A percentile compares a stretch with the other conserved stretches of the same genome.
These are phyloP conservation scores for Quiscalus mexicanus DNA, from an alignment of 2,113 vertebrate species.

Conservation along the genomic window DNA sequence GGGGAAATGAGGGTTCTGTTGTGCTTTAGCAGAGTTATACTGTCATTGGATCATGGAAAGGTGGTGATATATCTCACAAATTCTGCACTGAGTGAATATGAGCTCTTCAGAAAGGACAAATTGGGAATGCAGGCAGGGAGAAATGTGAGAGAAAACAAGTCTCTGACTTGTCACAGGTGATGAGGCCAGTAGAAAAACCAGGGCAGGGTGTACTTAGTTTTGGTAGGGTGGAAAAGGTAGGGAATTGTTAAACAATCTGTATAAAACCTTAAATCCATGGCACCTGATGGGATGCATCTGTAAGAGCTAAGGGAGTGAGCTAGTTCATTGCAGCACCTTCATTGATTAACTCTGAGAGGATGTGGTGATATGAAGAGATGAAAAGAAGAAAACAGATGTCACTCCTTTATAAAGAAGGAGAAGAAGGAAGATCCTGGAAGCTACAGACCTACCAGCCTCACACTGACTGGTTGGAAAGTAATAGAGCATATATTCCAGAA, in stretches of 20 bases:
- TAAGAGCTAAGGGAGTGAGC: background rate
- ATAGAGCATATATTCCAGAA: background rate
- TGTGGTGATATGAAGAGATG: background rate
- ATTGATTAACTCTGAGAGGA: background rate
- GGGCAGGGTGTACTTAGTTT: background rate
- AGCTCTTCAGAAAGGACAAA: background rate
- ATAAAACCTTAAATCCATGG: background rate
- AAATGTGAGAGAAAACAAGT: background rate
- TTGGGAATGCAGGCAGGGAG: rapidly evolving
- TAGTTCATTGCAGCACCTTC: background rate
- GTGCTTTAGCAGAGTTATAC: rapidly evolving
- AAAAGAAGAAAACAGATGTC: background rate
- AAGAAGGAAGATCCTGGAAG: background rate
- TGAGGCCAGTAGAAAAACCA: background rate
- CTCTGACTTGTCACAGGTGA: background rate
- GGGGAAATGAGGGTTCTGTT: background rate
- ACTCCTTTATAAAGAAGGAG: background rate
- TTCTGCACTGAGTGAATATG: background rate
- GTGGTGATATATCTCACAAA: no score
- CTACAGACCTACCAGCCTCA: background rate
- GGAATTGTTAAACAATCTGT: background rate
- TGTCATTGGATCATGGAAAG: background rate
- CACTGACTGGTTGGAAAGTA: background rate
- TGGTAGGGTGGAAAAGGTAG: background rate
- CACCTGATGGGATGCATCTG: background rate